phyloP scores from a whole-genome alignment of 53 echinoderm and acorn worm genomes.

The Holothuria leucospilota region DNA sequence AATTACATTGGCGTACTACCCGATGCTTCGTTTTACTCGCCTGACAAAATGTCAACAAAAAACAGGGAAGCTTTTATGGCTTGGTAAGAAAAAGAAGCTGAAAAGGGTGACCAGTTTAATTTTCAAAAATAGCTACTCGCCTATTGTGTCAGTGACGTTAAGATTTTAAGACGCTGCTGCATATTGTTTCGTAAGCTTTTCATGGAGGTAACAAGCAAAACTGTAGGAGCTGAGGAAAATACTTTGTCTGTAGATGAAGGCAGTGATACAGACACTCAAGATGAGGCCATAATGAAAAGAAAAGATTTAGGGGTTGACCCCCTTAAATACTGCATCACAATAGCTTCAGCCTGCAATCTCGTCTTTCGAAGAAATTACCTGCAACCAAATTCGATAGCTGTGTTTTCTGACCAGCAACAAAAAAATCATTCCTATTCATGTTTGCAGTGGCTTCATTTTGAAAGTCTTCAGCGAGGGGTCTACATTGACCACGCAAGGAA shows the following conservation, averaged over 20 bases:
- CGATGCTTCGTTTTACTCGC: conserved; percentile 23
- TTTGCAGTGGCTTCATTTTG: conserved; percentile 27
- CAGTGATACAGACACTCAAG: no score
- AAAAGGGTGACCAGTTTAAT: conserved; percentile 23
- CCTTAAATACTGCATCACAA: conserved; percentile 60
- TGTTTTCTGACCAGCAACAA: conserved; percentile 12
- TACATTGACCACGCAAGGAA: conserved; percentile 50
- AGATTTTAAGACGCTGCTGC: conserved; percentile 48
- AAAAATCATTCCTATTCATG: conserved; percentile 30
- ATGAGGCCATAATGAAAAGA: no score
- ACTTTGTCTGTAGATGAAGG: no score
- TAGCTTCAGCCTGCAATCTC: conserved; percentile 65
- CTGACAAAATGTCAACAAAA: conserved; percentile 20
- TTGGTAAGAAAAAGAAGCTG: conserved; percentile 42
- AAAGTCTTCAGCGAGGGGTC: neutral
- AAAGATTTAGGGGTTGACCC: conserved; percentile 61
- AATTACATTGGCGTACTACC: conserved; percentile 48
- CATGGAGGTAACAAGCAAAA: conserved; percentile 12
- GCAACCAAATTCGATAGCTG: conserved; percentile 27
- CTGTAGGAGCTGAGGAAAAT: neutral
- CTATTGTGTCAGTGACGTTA: conserved; percentile 54
- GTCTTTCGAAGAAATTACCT: conserved; percentile 59
- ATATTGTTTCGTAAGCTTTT: conserved; percentile 33
- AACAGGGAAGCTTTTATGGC: conserved; percentile 14
- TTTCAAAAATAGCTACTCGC: conserved; percentile 35